Evolutionary conservation across 2,888 invertebrate genomes (phyloP).

Genomic region (Mycalesis mineus): DNA sequence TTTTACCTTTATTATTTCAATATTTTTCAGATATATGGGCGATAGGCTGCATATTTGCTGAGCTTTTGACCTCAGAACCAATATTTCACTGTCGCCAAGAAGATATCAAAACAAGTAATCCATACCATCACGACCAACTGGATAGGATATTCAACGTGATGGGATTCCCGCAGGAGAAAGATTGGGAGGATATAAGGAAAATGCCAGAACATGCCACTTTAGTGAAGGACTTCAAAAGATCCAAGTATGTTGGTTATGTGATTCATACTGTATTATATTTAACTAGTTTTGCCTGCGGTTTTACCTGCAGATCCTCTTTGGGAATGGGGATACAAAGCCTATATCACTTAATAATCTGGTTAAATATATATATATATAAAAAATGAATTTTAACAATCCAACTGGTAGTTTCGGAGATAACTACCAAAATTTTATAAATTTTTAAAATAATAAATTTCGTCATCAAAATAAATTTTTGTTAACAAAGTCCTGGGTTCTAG

Average conservation of each 20-base stretch:
- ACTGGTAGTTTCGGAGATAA: too few species aligned
- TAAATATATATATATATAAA: too few species aligned
- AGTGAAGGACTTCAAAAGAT: conserved; percentile 96
- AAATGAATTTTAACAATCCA: too few species aligned
- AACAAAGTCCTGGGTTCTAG: too few species aligned
- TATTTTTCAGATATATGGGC: conserved; percentile 94
- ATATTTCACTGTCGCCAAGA: conserved; percentile 99
- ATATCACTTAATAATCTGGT: too few species aligned
- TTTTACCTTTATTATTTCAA: neutral
- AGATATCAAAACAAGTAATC: conserved; percentile 99
- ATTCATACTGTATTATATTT: too few species aligned
- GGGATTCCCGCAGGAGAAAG: conserved; percentile 98
- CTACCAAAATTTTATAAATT: too few species aligned
- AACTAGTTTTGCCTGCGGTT: too few species aligned
- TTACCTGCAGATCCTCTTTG: too few species aligned
- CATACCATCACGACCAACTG: conserved; percentile 99
- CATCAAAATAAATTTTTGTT: too few species aligned
- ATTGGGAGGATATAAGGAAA: conserved; percentile 99
- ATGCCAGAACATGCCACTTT: conserved; percentile 99
- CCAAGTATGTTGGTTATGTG: conserved; percentile 80
- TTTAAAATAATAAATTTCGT: too few species aligned
- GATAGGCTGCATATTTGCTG: conserved; percentile 99
- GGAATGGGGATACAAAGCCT: too few species aligned
- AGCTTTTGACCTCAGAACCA: conserved; percentile 98
- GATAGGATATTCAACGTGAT: conserved; percentile 99